Evolutionary conservation across 1,140 invertebrate species (phyloP), one percentile per base, ranked within the genome.

Genomic region (Branchinecta lynchi): DNA sequence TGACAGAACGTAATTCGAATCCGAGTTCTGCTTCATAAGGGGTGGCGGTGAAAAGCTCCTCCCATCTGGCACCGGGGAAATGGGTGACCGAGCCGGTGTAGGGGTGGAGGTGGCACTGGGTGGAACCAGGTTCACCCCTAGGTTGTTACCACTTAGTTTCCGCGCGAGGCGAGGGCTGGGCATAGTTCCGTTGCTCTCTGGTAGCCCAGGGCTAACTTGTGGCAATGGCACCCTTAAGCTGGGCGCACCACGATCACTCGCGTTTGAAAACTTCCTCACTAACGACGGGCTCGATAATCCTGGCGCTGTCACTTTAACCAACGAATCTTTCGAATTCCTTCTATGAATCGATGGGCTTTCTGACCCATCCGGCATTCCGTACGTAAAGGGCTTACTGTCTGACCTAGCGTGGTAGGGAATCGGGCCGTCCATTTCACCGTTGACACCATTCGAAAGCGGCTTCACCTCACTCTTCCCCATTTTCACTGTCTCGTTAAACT

Each of bases 371-470:
- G 69, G 43, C 17, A 75, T 66, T 43, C 86, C 86, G 81, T 92
- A 92, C 15, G 86, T 88, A 78, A 92, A 92, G 20, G 89, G 89
- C 71, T 87, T 83, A 72, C 87, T 87, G 77, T 89, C 87, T 68
- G 87, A 83, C 67, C 89, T 80, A 70, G 89, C 88, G 83, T 91
- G 89, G 77, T 91, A 92, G 43, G 89, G 89, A 74, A 89, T 74
- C 65, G 75, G 72, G 45, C 73, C 72, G 9, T 73, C 71, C 10
- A 65, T 65, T 7, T n/a, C 44, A 3, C 71, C 71, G 69, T 70
- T 73, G 8, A 72, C 72, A 69, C 71, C 70, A 8, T 70, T 69
- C 12, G 66, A 7, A n/a, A 32, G 46, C 46, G 51, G 51, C 17
- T 60, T 60, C 17, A 60, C 17, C 17, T 60, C 51, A 60, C 51